A percentile compares a stretch with the other conserved stretches of the same genome.
Conservation (phyloP, 2,113 vertebrate species). For the Callaeas wilsoni region DNA sequence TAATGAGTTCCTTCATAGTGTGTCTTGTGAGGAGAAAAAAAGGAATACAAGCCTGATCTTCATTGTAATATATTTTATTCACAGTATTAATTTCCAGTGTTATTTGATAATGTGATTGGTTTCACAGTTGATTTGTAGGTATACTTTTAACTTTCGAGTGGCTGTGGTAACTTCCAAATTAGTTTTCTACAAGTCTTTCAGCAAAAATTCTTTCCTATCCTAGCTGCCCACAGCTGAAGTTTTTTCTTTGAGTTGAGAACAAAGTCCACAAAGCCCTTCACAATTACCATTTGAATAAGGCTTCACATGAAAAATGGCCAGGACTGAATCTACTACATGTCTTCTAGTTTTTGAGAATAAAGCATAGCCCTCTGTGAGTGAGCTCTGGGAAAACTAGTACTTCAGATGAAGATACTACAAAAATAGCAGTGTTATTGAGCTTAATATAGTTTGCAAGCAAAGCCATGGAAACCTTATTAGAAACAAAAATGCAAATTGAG, state of each 20-base stretch:
- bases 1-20: not conserved
- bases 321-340: slow-evolving; percentile 7
- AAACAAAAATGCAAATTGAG: not conserved
- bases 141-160: slow-evolving; percentile 6
- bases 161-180: slow-evolving; percentile 13
- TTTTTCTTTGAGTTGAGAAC: slow-evolving; percentile 52
- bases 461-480: not conserved
- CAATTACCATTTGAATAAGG: slow-evolving; percentile 59
- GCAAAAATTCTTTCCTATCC: slow-evolving; percentile 26
- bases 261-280: slow-evolving; percentile 52
- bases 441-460: slow-evolving; percentile 20
- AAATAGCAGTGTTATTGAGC: slow-evolving; percentile 24
- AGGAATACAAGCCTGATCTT: not conserved
- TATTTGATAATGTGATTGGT: not conserved
- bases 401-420: slow-evolving; percentile 14
- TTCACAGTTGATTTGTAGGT: slow-evolving; percentile 5
- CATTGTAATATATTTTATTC: not conserved
- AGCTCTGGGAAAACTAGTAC: slow-evolving; percentile 36
- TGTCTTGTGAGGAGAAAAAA: not conserved
- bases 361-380: not conserved
- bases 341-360: slow-evolving; percentile 18
- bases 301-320: slow-evolving; percentile 50
- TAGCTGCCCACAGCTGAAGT: slow-evolving; percentile 6
- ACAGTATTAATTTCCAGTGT: not conserved
- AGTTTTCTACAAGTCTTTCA: slow-evolving; percentile 22